Percentiles rank a stretch among this genome's conserved stretches.
Conservation (phyloP, 2,113 vertebrate species). For the Catagonus wagneri region DNA sequence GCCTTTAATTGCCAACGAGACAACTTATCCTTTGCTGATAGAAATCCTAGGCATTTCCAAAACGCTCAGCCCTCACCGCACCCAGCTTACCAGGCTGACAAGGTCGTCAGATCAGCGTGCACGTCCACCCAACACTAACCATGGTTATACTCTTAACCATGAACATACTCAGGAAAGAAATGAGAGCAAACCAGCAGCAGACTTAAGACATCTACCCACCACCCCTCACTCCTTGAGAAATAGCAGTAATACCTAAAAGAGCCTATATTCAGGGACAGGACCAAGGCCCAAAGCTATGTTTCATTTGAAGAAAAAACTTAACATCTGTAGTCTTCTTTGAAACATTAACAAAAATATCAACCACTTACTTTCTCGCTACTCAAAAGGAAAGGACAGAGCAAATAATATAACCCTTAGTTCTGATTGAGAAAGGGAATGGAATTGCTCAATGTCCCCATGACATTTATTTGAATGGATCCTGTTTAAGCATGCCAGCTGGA, state of each 20-base stretch:
- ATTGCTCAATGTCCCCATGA: constrained; percentile 77
- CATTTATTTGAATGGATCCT: constrained; percentile 74
- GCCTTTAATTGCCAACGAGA: constrained; percentile 51
- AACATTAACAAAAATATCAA: constrained; percentile 60
- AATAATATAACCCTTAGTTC: constrained; percentile 76
- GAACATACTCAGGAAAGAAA: not conserved
- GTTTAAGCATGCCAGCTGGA: constrained; percentile 78
- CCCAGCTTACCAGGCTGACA: not conserved
- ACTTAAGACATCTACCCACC: not conserved
- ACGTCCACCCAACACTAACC: not conserved
- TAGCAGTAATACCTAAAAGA: not conserved
- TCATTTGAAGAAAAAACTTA: constrained; percentile 39
- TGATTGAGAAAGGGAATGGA: constrained; percentile 75
- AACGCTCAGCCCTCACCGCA: not conserved
- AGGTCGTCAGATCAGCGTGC: not conserved
- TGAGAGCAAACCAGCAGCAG: not conserved
- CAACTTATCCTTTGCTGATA: constrained; percentile 58
- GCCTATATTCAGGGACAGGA: not conserved
- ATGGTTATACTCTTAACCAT: not conserved
- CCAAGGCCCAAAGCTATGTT: constrained; percentile 6
- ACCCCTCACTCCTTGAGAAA: not conserved
- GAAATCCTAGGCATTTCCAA: constrained; percentile 61
- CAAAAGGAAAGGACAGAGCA: constrained; percentile 44
- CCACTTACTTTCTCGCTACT: constrained; percentile 45
- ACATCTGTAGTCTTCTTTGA: constrained; percentile 52